These are phyloP conservation scores for Galago senegalensis DNA, from an alignment of 2,797 vertebrate species.

Conservation along the genomic window DNA sequence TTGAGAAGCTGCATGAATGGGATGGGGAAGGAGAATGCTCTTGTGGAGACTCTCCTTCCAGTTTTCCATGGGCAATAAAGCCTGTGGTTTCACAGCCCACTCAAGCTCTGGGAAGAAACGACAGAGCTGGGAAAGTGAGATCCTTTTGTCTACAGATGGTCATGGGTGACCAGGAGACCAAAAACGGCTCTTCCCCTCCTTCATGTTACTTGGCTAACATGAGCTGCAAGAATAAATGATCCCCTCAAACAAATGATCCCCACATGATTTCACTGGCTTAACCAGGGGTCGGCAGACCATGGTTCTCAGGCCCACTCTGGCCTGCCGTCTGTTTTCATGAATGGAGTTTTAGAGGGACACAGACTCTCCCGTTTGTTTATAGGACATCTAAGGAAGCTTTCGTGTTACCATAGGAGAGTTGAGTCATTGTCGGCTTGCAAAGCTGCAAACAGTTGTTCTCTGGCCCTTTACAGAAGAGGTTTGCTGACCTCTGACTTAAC, in stretches of 20 bases:
- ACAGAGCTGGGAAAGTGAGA: neutral
- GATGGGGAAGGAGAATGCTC: neutral
- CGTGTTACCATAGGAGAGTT: neutral
- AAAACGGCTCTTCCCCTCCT: neutral
- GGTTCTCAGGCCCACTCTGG: neutral
- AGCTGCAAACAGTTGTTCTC: neutral
- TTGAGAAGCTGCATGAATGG: neutral
- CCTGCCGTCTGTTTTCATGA: neutral
- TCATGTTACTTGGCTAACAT: neutral
- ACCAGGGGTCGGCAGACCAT: too few species aligned
- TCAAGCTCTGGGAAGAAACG: neutral
- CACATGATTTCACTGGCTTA: neutral
- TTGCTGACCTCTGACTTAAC: neutral
- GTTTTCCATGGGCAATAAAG: neutral
- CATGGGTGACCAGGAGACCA: neutral
- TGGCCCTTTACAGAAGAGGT: neutral
- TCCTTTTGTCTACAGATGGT: neutral
- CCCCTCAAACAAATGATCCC: too few species aligned
- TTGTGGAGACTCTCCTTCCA: neutral
- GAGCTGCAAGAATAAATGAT: neutral
- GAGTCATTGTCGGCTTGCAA: neutral
- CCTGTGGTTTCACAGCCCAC: neutral
- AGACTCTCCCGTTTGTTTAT: neutral
- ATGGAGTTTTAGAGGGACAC: constrained; percentile 58
- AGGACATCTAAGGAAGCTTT: neutral